Percentiles rank a stretch among this genome's conserved stretches.
Evolutionary conservation across 1,140 invertebrate genomes (phyloP).

Genomic region (Paraescarpia echinospica): DNA sequence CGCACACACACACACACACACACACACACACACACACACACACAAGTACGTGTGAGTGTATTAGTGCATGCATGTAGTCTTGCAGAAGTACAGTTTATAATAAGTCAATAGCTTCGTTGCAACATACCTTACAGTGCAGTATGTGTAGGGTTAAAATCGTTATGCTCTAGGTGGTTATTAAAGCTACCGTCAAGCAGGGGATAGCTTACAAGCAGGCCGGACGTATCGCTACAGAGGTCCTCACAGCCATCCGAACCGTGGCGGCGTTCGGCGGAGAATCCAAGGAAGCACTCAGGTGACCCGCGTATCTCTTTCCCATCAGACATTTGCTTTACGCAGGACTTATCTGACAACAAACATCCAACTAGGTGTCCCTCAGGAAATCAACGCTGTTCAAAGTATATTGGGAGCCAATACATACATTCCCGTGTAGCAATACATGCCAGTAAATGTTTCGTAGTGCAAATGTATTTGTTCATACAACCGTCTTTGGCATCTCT

Average conservation of each 20-base stretch:
- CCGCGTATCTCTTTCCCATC: neutral
- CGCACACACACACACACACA: neutral
- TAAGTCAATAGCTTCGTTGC: neutral
- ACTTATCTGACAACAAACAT: neutral
- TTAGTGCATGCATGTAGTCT: neutral
- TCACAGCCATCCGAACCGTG: constrained; percentile 56
- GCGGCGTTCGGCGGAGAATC: constrained; percentile 57
- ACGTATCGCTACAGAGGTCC: constrained; percentile 56
- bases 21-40: neutral
- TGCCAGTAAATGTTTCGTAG: no score
- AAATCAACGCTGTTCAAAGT: no score
- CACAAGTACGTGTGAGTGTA: neutral
- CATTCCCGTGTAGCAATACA: no score
- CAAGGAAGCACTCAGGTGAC: constrained; percentile 51
- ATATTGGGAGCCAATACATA: no score
- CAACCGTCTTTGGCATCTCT: no score
- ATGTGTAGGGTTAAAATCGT: neutral
- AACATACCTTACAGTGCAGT: neutral
- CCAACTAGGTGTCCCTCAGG: no score
- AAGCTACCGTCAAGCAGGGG: neutral
- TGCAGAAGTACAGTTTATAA: neutral
- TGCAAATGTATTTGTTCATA: no score
- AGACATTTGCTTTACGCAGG: neutral
- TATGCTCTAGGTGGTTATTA: neutral
- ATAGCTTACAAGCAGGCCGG: constrained; percentile 56